These are phyloP conservation scores for Tapera naevia DNA, from an alignment of 2,797 vertebrate species.

Conservation along the genomic window DNA sequence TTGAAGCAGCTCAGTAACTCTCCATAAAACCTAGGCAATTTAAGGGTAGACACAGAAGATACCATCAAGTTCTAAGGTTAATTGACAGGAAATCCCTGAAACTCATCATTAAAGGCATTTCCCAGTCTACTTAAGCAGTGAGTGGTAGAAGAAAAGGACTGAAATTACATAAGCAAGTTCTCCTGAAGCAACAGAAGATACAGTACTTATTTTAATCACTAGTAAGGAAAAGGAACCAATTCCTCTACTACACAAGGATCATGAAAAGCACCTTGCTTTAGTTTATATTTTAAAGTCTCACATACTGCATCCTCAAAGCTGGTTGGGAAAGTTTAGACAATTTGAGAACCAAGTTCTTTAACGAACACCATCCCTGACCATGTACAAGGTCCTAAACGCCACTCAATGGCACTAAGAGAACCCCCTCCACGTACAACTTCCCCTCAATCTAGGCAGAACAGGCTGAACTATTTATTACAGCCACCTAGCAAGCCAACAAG, in stretches of 20 bases:
- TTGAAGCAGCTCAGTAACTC: constrained; percentile 1
- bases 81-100: constrained; percentile 11
- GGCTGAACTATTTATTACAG: not conserved
- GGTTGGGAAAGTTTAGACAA: not conserved
- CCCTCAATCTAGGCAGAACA: rapidly evolving
- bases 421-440: rapidly evolving
- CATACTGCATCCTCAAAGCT: not conserved
- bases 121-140: not conserved
- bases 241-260: not conserved
- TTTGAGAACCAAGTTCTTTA: not conserved
- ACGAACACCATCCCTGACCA: rapidly evolving
- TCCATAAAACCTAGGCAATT: not conserved
- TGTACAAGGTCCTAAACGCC: rapidly evolving
- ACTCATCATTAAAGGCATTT: not conserved
- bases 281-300: not conserved
- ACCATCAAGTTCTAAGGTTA: constrained; percentile 12
- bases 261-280: not conserved
- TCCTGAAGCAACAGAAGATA: not conserved
- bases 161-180: not conserved
- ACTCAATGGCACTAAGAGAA: not conserved
- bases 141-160: not conserved
- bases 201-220: not conserved
- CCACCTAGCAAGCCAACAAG: not conserved
- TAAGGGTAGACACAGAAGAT: not conserved
- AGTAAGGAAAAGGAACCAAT: not conserved